phyloP scores from a whole-genome alignment of 1,140 invertebrate species.

The Telenomus remus region DNA sequence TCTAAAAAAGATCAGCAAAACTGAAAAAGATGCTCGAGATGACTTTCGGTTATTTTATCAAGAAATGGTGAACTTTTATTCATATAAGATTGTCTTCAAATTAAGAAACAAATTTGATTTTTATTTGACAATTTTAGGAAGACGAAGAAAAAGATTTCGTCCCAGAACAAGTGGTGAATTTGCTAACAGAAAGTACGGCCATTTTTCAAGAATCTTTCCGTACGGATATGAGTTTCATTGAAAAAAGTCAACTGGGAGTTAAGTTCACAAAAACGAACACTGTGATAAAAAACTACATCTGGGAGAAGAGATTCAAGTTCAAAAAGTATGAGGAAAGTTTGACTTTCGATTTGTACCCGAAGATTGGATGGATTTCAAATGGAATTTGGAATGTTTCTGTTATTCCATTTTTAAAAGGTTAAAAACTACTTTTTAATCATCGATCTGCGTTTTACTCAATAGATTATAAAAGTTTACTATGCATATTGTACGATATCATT shows the following conservation, averaged over 20 bases:
- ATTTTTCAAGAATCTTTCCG: constrained; percentile 27
- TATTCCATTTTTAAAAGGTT: constrained; percentile 59
- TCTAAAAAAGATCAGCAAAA: neutral
- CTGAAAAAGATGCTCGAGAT: constrained; percentile 3
- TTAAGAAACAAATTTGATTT: too few species aligned
- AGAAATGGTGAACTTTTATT: too few species aligned
- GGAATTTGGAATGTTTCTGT: constrained; percentile 66
- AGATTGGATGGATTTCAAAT: constrained; percentile 60
- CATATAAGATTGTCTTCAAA: too few species aligned
- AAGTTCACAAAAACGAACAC: constrained; percentile 24
- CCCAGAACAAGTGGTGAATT: neutral
- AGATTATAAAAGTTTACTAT: too few species aligned
- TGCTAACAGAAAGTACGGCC: neutral
- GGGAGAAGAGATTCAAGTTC: constrained; percentile 41
- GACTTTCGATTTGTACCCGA: constrained; percentile 1
- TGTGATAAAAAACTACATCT: constrained; percentile 32
- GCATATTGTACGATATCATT: too few species aligned
- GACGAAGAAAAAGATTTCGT: constrained; percentile 3
- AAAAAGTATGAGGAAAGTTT: constrained; percentile 12
- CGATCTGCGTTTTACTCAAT: too few species aligned
- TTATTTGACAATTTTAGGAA: too few species aligned
- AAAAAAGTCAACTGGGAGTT: constrained; percentile 29
- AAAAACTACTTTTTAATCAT: too few species aligned
- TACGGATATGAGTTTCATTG: constrained; percentile 25
- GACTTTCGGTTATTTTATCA: constrained; percentile 3